A percentile compares a stretch with the other conserved stretches of the same genome.
These are phyloP conservation scores for Megalops atlanticus DNA, from an alignment of 2,113 vertebrate genomes.

Conservation along the genomic window DNA sequence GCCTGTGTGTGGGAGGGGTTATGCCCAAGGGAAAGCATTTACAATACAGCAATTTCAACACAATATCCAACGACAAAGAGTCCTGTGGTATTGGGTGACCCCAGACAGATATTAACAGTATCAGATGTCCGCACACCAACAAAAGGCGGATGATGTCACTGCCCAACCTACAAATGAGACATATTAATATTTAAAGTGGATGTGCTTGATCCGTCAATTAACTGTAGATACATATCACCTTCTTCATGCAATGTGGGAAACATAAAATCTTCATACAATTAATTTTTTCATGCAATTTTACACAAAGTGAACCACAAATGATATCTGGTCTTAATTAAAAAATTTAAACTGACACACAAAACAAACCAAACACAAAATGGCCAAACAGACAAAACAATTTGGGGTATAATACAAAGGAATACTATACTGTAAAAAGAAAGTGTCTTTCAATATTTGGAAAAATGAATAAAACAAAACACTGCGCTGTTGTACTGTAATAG, in stretches of 20 bases:
- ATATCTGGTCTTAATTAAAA: background rate
- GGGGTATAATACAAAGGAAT: no score
- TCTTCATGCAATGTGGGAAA: background rate
- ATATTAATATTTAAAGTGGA: slow-evolving; percentile 72
- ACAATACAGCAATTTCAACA: slow-evolving; percentile 48
- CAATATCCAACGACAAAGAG: background rate
- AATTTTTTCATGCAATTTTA: slow-evolving; percentile 44
- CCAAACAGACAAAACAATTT: no score
- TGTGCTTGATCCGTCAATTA: slow-evolving; percentile 60
- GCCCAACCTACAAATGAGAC: slow-evolving; percentile 64
- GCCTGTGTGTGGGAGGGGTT: no score
- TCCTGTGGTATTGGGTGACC: slow-evolving; percentile 62
- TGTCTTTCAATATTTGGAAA: no score
- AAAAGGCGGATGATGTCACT: slow-evolving; percentile 70
- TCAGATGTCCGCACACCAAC: slow-evolving; percentile 65
- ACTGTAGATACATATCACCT: slow-evolving; percentile 62
- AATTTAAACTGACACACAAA: no score
- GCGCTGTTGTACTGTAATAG: no score
- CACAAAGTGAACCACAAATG: slow-evolving; percentile 5
- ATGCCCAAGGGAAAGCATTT: slow-evolving; percentile 46
- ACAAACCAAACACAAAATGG: background rate
- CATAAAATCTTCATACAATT: background rate
- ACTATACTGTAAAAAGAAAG: no score
- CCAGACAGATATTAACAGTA: slow-evolving; percentile 67
- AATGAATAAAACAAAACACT: background rate